Evolutionary conservation across 2,888 invertebrate genomes (phyloP), one percentile per base, ranked within the genome.

Genomic region (Ariolimax columbianus): DNA sequence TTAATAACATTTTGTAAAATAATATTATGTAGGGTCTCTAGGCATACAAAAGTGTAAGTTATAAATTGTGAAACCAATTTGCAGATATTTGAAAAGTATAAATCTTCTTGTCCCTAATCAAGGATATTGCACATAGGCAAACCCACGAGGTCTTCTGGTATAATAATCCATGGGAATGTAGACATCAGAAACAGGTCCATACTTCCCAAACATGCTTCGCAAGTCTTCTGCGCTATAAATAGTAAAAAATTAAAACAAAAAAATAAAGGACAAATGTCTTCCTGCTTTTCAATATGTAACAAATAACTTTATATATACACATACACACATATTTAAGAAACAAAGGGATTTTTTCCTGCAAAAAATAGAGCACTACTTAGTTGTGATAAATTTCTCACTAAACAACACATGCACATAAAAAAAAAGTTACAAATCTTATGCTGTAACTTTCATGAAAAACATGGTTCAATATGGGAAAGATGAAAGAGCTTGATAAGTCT

Each of bases 61-160:
- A 9, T 30, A 30, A 63, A 63, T 63, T 59, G n/a, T 63, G 59
- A n/a, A 63, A 26, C 59, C n/a, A 63, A 55, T 66, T 66, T 66
- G 33, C 33, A 66, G 11, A 33, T 33, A 33, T 66, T 33, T 66
- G 2, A 66, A 66, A 63, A 3, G 17, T 14, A 33, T 36, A 73
- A n/a, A 43, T 40, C 14, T 30, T 73, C 43, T n/a, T 43, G 43
- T 19, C 11, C 0, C 14, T 43, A 73, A 73, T 43, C 83, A 95
- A 95, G 95, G 95, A 95, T 95, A 95, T 95, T 95, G 95, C 82
- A 95, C 93, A 89, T 95, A 95, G 40, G 95, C 94, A 93, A 95
- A 95, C 75, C 95, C 95, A 87, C 95, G 89, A 43, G 94, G 92
- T 82, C 92, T 89, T 80, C 93, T 89, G 33, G 94, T 95, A 91